Percentiles rank a stretch among this genome's conserved stretches.
These are phyloP conservation scores for Drosophila repleta DNA, from an alignment of 1,140 invertebrate species.

Conservation along the genomic window DNA sequence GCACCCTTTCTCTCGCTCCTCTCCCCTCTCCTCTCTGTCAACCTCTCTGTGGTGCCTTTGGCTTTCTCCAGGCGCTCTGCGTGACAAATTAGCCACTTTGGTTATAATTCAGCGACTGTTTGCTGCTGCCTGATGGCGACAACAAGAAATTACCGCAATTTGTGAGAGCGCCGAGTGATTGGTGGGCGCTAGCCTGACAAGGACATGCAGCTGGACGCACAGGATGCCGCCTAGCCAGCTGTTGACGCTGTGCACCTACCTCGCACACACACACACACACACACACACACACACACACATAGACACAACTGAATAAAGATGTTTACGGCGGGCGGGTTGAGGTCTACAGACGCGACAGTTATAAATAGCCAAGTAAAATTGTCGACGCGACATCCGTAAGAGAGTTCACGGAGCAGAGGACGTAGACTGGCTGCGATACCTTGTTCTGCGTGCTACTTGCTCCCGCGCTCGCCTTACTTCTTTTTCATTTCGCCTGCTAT, in stretches of 20 bases:
- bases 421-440: conserved; percentile 53
- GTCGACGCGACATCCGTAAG: conserved; percentile 48
- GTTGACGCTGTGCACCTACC: conserved; percentile 49
- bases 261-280: conserved; percentile 5
- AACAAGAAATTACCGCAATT: conserved; percentile 82
- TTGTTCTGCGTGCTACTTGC: conserved; percentile 39
- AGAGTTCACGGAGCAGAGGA: conserved; percentile 6
- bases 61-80: conserved; percentile 29
- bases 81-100: conserved; percentile 81
- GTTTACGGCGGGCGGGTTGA: conserved; percentile 34
- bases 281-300: conserved; percentile 16
- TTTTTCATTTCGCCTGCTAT: conserved; percentile 32
- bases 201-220: conserved; percentile 34
- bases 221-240: conserved; percentile 18
- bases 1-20: neutral
- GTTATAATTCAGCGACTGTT: conserved; percentile 54
- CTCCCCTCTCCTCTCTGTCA: neutral
- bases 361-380: conserved; percentile 80
- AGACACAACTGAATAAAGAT: conserved; percentile 55
- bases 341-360: conserved; percentile 62
- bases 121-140: conserved; percentile 65
- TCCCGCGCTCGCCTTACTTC: too few species aligned
- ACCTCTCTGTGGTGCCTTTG: conserved; percentile 8
- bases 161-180: conserved; percentile 73
- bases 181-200: conserved; percentile 50